Evolutionary conservation across 2,113 vertebrate species (phyloP).

Genomic region (Labeo rohita): DNA sequence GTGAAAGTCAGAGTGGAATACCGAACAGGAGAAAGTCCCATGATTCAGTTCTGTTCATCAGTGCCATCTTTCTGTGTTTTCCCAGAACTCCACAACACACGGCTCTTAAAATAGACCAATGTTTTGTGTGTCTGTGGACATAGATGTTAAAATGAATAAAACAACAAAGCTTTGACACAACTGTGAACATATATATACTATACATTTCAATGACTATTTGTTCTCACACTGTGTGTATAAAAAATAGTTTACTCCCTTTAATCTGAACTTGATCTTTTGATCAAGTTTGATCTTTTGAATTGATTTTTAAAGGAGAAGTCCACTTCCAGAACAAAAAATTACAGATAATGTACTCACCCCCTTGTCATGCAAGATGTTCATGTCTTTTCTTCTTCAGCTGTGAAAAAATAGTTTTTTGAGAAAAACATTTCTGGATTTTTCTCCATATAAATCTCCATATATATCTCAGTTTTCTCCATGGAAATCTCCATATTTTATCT

Average conservation of each 20-base stretch:
- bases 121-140: neutral
- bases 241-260: neutral
- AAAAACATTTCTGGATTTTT: too few relatives aligned
- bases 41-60: conserved; percentile 9
- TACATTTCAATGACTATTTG: neutral
- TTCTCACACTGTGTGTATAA: neutral
- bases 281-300: too few relatives aligned
- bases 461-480: too few relatives aligned
- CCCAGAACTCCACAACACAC: neutral
- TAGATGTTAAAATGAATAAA: neutral
- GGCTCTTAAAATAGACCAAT: neutral
- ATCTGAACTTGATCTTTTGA: too few relatives aligned
- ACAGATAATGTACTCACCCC: too few relatives aligned
- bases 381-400: too few relatives aligned
- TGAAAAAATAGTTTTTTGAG: too few relatives aligned
- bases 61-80: neutral
- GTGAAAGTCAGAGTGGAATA: conserved; percentile 31
- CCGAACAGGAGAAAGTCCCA: neutral
- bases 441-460: too few relatives aligned
- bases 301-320: too few relatives aligned
- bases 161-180: neutral
- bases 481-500: too few relatives aligned
- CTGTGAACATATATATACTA: neutral
- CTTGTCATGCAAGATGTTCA: too few relatives aligned
- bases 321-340: too few relatives aligned